Conservation (phyloP, 2,888 invertebrate genomes). For the Chironomus riparius region DNA sequence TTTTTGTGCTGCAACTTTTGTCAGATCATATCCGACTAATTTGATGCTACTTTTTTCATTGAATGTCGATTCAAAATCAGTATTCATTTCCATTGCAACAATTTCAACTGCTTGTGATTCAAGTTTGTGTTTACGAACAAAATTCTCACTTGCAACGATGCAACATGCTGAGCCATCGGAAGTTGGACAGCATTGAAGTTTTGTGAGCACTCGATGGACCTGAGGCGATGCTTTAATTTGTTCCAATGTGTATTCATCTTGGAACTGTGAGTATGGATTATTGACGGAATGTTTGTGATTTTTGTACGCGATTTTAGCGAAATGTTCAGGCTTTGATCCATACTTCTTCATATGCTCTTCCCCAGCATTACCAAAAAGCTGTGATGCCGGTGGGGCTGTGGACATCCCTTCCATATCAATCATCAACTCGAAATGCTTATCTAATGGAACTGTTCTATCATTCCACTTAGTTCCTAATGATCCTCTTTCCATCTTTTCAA, state of each 20-base stretch:
- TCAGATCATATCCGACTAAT: conserved; percentile 86
- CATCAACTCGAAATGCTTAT: conserved; percentile 80
- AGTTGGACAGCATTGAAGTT: conserved; percentile 96
- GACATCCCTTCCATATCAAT: conserved; percentile 51
- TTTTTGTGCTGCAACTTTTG: conserved; percentile 66
- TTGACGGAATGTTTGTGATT: conserved; percentile 95
- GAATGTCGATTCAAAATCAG: conserved; percentile 82
- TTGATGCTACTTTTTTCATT: conserved; percentile 42
- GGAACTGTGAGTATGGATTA: conserved; percentile 95
- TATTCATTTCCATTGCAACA: conserved; percentile 92
- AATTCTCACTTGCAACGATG: conserved; percentile 82
- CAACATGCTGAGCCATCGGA: conserved; percentile 97
- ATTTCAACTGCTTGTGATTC: conserved; percentile 91
- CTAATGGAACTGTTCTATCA: conserved; percentile 83
- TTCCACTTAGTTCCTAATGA: conserved; percentile 67
- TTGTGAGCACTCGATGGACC: conserved; percentile 87
- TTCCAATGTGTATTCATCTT: conserved; percentile 80
- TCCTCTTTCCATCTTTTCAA: conserved; percentile 96
- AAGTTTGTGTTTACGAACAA: conserved; percentile 73
- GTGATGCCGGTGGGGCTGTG: conserved; percentile 78
- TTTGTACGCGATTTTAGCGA: conserved; percentile 96
- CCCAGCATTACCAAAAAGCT: conserved; percentile 95
- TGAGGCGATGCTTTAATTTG: conserved; percentile 82
- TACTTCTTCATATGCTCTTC: conserved; percentile 93
- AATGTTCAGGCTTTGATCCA: conserved; percentile 84